Evolutionary conservation across 2,797 vertebrate genomes (phyloP), one percentile per base, ranked within the genome.

Genomic region (Perodicticus potto): DNA sequence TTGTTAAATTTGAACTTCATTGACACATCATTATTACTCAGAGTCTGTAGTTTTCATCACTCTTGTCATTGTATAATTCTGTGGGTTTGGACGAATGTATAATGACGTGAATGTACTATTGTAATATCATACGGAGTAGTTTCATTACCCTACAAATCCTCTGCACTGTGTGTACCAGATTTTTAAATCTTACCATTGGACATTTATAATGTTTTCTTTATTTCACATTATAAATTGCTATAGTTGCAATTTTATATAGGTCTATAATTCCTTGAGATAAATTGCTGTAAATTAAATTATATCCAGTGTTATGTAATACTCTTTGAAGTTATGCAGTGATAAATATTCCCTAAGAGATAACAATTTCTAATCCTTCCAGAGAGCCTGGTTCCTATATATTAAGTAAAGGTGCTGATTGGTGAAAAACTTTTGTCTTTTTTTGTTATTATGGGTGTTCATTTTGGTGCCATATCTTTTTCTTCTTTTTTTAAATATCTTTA

Each of bases 251-350:
- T 90, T 74, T 90, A 25, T 72, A 7, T 69, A 61, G 27, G 20
- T 43, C n/a, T 82, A 0, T 5, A 43, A 8, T 86, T 90, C 34
- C 37, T 81, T 74, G 72, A 59, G 67, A 53, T 59, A 86, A 86
- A 40, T 74, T 93, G 25, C 11, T 80, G 0, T 80, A 61, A 69
- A 34, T 89, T 88, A 70, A 69, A 72, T 78, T 59, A 69, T 76
- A 59, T 67, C n/a, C 22, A 76, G 10, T 91, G 29, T 43, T 90
- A 82, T 0, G 3, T 61, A 76, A 49, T 90, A 67, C n/a, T 86
- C 84, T 90, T 95, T 81, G 59, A 80, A 78, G 55, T 80, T 81
- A 69, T 8, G 5, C 37, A 32, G 34, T 74, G n/a, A 77, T 85
- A 89, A 73, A 81, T 81, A 86, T 17, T 82, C 12, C 67, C 74